A percentile compares a stretch with the other conserved stretches of the same genome.
Conservation (phyloP, 2,797 vertebrate species). For the Trachops cirrhosus region DNA sequence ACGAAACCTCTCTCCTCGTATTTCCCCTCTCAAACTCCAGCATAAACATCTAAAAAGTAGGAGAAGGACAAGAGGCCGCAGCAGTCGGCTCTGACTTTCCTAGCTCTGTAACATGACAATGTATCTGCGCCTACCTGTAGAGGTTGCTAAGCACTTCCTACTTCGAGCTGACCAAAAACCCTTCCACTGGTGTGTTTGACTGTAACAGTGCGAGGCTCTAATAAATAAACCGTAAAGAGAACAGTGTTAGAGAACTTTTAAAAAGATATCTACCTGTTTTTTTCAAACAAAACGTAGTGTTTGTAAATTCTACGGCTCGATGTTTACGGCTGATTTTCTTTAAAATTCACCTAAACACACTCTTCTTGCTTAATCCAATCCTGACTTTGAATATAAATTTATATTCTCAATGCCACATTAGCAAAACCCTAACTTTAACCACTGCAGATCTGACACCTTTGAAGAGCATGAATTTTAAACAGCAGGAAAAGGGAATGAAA, state of each 20-base stretch:
- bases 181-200: neutral
- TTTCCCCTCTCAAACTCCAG: neutral
- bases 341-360: neutral
- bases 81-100: neutral
- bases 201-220: neutral
- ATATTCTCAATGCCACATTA: neutral
- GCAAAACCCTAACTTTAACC: neutral
- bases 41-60: constrained; percentile 6
- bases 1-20: neutral
- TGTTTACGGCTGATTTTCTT: neutral
- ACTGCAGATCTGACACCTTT: neutral
- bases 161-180: neutral
- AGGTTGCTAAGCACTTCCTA: neutral
- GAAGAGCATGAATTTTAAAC: neutral
- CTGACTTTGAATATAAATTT: neutral
- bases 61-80: neutral
- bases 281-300: constrained; percentile 1
- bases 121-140: neutral
- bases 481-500: neutral
- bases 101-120: neutral
- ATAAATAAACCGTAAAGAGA: neutral
- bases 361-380: neutral
- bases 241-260: neutral
- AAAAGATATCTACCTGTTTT: neutral
- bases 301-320: neutral